These are phyloP conservation scores for Telmatherina bonti DNA, from an alignment of 2,797 vertebrate genomes.

Conservation along the genomic window DNA sequence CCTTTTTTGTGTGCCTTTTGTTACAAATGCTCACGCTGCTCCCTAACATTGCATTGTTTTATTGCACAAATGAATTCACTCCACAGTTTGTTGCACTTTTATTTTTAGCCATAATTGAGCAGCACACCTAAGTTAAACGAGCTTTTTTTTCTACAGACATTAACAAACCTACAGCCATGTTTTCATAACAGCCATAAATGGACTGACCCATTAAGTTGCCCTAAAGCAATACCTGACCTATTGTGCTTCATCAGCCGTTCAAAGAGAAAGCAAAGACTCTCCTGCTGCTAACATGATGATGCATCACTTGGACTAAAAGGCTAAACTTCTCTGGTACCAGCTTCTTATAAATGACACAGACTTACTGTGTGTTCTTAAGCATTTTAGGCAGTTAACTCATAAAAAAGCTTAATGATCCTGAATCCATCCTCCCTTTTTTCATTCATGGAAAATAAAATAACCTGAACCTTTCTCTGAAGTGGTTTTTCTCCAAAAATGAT, in stretches of 20 bases:
- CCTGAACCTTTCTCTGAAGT: background rate
- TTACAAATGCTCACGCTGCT: background rate
- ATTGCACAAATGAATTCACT: background rate
- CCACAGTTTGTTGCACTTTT: background rate
- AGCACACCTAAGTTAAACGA: background rate
- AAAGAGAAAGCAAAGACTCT: background rate
- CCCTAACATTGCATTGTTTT: background rate
- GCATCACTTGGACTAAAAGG: background rate
- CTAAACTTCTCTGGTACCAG: background rate
- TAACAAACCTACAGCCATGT: background rate
- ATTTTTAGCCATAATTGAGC: background rate
- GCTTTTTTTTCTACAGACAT: background rate
- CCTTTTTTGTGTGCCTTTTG: background rate
- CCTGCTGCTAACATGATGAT: background rate
- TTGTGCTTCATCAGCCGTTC: background rate
- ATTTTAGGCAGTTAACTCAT: background rate
- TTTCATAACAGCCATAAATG: background rate
- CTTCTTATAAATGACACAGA: background rate
- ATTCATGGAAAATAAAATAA: constrained; percentile 19
- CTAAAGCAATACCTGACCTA: background rate
- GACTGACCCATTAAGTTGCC: background rate
- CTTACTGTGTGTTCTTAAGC: background rate
- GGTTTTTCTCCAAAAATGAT: constrained; percentile 8
- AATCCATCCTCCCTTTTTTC: background rate
- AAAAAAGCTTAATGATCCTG: background rate